Conservation (phyloP, 2,888 invertebrate species). For the Prosopocoilus inquinatus region DNA sequence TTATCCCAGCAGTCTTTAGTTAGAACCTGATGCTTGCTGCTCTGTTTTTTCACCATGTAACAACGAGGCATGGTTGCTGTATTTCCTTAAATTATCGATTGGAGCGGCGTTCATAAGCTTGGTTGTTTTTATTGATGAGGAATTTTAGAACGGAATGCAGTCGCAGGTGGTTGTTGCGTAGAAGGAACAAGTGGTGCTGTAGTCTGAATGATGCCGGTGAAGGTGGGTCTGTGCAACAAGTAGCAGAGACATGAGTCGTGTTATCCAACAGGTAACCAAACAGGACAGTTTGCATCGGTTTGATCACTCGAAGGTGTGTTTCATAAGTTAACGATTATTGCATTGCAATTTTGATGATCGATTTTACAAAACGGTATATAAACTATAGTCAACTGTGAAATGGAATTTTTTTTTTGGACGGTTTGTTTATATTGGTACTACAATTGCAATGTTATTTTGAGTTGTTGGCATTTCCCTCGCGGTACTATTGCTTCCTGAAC, state of each 20-base stretch:
- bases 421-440: conserved; percentile 10
- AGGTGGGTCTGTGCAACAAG: conserved; percentile 49
- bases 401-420: conserved; percentile 8
- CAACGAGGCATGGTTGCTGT: conserved; percentile 67
- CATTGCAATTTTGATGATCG: conserved; percentile 24
- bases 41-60: conserved; percentile 72
- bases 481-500: too few species aligned
- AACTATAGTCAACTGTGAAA: background rate
- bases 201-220: conserved; percentile 36
- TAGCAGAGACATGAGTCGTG: conserved; percentile 41
- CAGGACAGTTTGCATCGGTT: conserved; percentile 30
- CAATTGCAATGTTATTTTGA: background rate
- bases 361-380: conserved; percentile 10
- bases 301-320: conserved; percentile 7
- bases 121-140: conserved; percentile 14
- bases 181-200: conserved; percentile 40
- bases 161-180: conserved; percentile 47
- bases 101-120: too few species aligned
- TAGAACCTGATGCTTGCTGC: conserved; percentile 52
- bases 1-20: conserved; percentile 51
- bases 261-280: conserved; percentile 49
- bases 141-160: conserved; percentile 28
- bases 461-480: too few species aligned
- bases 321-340: conserved; percentile 2
- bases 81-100: conserved; percentile 18